phyloP scores from a whole-genome alignment of 2,797 vertebrate genomes.

The Artibeus jamaicensis region DNA sequence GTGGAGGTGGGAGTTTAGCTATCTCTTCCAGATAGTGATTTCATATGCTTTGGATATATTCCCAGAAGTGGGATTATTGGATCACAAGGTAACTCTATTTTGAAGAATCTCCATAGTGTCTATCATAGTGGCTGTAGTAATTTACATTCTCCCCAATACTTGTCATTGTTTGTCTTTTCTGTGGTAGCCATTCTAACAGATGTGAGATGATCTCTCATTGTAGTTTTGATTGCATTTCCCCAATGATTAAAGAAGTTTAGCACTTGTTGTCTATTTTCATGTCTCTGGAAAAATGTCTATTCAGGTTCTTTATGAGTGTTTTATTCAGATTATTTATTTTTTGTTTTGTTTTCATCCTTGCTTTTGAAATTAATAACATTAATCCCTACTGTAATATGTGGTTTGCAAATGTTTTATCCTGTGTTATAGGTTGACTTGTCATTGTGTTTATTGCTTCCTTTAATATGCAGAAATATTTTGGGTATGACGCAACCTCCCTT shows the following conservation, averaged over 20 bases:
- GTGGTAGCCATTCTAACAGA: not conserved
- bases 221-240: not conserved
- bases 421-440: not conserved
- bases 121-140: not conserved
- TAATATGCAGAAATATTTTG: not conserved
- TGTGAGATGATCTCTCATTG: not conserved
- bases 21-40: too few species aligned
- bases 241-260: not conserved
- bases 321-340: not conserved
- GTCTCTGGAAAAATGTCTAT: not conserved
- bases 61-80: not conserved
- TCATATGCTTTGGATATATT: not conserved
- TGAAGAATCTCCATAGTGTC: not conserved
- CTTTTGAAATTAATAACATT: not conserved
- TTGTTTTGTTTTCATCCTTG: not conserved
- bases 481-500: not conserved
- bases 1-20: too few species aligned
- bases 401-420: not conserved
- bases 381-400: not conserved
- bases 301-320: not conserved
- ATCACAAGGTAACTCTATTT: not conserved
- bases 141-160: not conserved
- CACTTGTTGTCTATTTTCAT: not conserved
- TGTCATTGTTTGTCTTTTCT: not conserved
- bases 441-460: not conserved